Base-by-base conservation (phyloP, 2,797 vertebrate species). In the Hypotaenidia philippensis region DNA sequence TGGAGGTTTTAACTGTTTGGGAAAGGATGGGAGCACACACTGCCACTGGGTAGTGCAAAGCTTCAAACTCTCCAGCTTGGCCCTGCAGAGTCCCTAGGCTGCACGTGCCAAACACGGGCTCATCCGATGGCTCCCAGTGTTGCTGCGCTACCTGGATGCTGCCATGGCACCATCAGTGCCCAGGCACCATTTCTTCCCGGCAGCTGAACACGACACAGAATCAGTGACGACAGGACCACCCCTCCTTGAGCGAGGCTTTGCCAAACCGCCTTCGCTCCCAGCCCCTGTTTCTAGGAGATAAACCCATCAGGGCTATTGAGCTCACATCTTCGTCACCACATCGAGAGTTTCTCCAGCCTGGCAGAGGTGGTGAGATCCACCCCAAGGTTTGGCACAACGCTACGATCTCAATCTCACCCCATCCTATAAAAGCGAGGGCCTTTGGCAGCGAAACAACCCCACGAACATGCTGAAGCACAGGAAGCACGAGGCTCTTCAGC, bases 321-420 rank as follows among this genome's bases (percentile, higher is more conserved):
- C 79, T 90, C 86, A 81, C 61, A 44, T 17, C 82, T 80, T 22
- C 5, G 1, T 87, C 94, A 85, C n/a, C 2, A 7, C 0, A 1
- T 9, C 10, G 36, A 72, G 69, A 80, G 78, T 20, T 86, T 8
- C 66, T 55, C 66, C 80, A 89, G 79, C 38, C 87, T 49, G 71
- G 59, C 91, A 94, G 75, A 80, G 79, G 79, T 50, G 87, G 53
- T 15, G 87, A 92, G 91, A 94, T 65, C 91, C 93, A 68, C 79
- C 82, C 57, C 4, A 0, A 83, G 45, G 21, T 49, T 59, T 83
- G 83, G 89, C 84, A 90, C 32, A 1, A 3, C 0, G 1, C 60
- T 26, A 0, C 0, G 0, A 68, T 55, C 77, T 63, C 72, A n/a
- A 11, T 60, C 87, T 81, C 52, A 40, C 19, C 61, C 40, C 3